These are phyloP conservation scores for Drosophila robusta DNA, from an alignment of 2,888 invertebrate genomes.

Conservation along the genomic window DNA sequence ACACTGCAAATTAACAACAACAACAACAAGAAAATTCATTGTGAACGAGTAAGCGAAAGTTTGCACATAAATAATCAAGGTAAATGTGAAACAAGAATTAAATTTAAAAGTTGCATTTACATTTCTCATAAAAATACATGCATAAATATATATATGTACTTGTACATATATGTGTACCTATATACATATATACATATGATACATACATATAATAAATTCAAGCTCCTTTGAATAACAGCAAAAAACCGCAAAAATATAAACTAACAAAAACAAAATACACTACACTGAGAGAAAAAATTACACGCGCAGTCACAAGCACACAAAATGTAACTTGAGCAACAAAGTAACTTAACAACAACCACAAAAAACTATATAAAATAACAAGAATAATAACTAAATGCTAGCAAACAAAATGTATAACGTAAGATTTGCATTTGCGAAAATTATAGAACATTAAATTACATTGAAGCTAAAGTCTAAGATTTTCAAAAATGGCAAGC, in stretches of 20 bases:
- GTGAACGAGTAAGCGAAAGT: conserved; percentile 19
- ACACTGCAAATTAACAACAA: conserved; percentile 61
- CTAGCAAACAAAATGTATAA: conserved; percentile 50
- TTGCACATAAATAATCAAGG: conserved; percentile 68
- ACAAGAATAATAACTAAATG: conserved; percentile 26
- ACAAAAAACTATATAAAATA: conserved; percentile 42
- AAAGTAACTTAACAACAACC: conserved; percentile 41
- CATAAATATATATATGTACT: neutral
- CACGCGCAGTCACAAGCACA: conserved; percentile 53
- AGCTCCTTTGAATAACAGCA: conserved; percentile 61
- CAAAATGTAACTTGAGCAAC: conserved; percentile 45
- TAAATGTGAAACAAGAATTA: conserved; percentile 61
- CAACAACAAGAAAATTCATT: conserved; percentile 10
- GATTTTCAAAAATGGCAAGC: conserved; percentile 28
- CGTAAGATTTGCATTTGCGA: conserved; percentile 59
- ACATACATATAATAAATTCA: conserved; percentile 51
- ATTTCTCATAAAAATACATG: conserved; percentile 64
- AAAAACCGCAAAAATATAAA: conserved; percentile 50
- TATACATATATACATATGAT: conserved; percentile 34
- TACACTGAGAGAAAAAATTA: conserved; percentile 53
- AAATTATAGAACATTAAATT: conserved; percentile 30
- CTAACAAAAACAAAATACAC: conserved; percentile 53
- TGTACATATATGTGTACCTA: conserved; percentile 25
- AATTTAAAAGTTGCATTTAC: conserved; percentile 71
- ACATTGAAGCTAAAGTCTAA: conserved; percentile 39